A percentile compares a stretch with the other conserved stretches of the same genome.
These are phyloP conservation scores for Etia nguti DNA, from an alignment of 2,113 vertebrate species.

Conservation along the genomic window DNA sequence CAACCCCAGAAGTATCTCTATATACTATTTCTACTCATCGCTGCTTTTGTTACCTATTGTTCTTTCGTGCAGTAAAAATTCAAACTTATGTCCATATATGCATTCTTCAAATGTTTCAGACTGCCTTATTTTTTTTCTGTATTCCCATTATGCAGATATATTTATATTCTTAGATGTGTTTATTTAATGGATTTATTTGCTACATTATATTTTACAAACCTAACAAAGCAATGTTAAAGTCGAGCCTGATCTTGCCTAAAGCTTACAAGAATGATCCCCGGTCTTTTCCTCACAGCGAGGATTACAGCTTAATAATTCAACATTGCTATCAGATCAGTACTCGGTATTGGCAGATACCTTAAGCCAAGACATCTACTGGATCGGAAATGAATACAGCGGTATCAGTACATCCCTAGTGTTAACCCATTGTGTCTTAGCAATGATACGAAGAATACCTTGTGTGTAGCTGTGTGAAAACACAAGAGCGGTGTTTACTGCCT, in stretches of 20 bases:
- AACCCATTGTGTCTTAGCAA: not conserved
- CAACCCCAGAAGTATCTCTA: accelerated
- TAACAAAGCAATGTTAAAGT: not conserved
- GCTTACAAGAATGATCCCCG: not conserved
- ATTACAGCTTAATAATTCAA: not conserved
- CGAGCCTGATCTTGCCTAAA: not conserved
- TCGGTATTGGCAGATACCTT: not conserved
- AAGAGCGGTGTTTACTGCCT: not conserved
- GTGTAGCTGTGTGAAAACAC: not conserved
- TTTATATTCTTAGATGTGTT: not conserved
- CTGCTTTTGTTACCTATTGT: not conserved
- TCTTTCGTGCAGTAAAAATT: not conserved
- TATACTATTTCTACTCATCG: not conserved
- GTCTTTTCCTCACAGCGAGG: not conserved
- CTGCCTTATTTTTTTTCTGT: not conserved
- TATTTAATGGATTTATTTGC: not conserved
- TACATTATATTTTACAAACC: not conserved
- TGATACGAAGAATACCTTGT: not conserved
- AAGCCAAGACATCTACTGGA: not conserved
- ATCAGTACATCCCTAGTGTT: not conserved
- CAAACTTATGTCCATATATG: not conserved
- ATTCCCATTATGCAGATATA: not conserved
- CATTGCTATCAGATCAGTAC: not conserved
- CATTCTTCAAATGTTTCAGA: not conserved
- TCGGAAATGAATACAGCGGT: not conserved